Evolutionary conservation across 64 coral and sea anemone genomes (phyloP).

Genomic region (Montipora foliosa): DNA sequence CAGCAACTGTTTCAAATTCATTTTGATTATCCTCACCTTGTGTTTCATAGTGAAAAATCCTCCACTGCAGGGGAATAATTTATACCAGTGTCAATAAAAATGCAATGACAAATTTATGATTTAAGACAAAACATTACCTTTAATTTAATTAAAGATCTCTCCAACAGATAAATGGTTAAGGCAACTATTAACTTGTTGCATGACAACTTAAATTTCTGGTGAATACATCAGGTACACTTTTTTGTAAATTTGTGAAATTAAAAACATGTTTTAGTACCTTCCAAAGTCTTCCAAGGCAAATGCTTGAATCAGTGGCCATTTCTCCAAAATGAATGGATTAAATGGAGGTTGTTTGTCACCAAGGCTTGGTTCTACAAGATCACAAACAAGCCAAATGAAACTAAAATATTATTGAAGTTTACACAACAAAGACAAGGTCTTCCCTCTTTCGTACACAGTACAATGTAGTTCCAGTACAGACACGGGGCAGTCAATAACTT

Average conservation of each 20-base stretch:
- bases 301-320: constrained; percentile 95
- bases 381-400: neutral
- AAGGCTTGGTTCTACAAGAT: constrained; percentile 46
- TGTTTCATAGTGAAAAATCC: constrained; percentile 80
- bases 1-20: neutral
- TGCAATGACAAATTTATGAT: neutral
- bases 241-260: neutral
- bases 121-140: neutral
- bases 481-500: no score
- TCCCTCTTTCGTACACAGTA: no score
- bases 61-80: constrained; percentile 13
- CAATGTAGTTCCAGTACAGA: no score
- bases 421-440: no score
- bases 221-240: no score
- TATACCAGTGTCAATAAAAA: neutral
- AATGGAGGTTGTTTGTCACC: constrained; percentile 66
- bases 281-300: constrained; percentile 92
- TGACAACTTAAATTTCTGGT: no score
- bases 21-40: constrained; percentile 10
- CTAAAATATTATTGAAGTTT: no score
- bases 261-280: constrained; percentile 37
- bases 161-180: no score
- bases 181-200: no score
- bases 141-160: no score
- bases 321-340: constrained; percentile 85